Percentiles rank a stretch among this genome's conserved stretches.
phyloP scores from a whole-genome alignment of 2,113 vertebrate genomes.

The Leucosticte australis region DNA sequence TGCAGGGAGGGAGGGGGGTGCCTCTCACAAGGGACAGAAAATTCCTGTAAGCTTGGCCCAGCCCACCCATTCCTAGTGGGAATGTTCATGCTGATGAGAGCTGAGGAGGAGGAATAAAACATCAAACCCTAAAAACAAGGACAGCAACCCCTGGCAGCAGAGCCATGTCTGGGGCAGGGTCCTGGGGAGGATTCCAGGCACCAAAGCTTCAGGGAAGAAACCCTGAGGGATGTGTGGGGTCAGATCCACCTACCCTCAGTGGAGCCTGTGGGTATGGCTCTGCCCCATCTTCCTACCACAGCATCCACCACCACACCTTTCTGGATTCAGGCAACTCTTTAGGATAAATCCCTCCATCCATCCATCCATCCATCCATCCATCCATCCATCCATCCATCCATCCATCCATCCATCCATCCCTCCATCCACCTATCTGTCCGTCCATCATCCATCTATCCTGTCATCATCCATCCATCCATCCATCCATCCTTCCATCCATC shows the following conservation, averaged over 20 bases:
- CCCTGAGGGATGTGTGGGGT: too few species aligned
- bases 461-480: neutral
- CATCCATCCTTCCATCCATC: neutral
- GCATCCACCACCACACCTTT: neutral
- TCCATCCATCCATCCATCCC: neutral
- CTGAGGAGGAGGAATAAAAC: neutral
- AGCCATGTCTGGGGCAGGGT: accelerated
- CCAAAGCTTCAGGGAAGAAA: neutral
- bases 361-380: neutral
- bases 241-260: neutral
- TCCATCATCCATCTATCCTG: neutral
- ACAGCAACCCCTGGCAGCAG: neutral
- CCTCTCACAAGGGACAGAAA: neutral
- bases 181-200: neutral
- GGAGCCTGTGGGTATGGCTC: neutral
- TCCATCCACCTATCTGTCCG: neutral
- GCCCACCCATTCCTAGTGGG: neutral
- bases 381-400: neutral
- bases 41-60: neutral
- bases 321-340: neutral
- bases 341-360: neutral
- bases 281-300: neutral
- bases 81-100: neutral
- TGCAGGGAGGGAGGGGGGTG: neutral
- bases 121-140: neutral